Conservation (phyloP, 2,113 vertebrate species). For the Mystacornis crossleyi region DNA sequence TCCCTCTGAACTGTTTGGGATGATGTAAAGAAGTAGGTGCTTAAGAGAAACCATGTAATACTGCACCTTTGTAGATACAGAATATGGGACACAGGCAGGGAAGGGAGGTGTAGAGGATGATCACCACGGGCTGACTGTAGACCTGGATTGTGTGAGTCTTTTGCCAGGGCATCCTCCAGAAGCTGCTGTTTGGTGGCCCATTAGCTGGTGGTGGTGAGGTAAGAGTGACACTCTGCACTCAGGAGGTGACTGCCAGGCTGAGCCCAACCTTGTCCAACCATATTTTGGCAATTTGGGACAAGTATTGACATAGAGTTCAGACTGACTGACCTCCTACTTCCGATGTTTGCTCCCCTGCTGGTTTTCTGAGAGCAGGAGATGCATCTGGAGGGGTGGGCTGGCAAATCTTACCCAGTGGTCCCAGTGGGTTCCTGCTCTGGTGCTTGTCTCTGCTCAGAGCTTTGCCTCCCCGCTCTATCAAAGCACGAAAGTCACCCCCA, state of each 20-base stretch:
- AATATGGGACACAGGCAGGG: neutral
- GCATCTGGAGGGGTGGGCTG: neutral
- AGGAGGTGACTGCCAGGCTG: neutral
- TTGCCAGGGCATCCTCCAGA: neutral
- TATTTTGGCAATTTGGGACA: neutral
- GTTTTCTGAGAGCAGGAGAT: neutral
- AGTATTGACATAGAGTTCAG: neutral
- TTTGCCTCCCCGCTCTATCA: neutral
- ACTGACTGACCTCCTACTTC: neutral
- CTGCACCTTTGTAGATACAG: neutral
- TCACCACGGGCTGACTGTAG: neutral
- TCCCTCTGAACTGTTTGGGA: neutral
- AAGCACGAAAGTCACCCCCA: neutral
- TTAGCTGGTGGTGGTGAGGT: neutral
- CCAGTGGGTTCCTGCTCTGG: neutral
- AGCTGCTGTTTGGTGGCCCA: neutral
- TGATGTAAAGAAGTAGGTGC: neutral
- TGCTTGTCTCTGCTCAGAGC: neutral
- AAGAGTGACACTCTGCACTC: neutral
- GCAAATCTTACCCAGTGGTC: neutral
- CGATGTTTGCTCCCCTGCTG: neutral
- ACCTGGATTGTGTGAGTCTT: neutral
- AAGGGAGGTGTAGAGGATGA: neutral
- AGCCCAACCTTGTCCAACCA: neutral
- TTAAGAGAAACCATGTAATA: neutral